These are phyloP conservation scores for Vombatus ursinus DNA, from an alignment of 2,113 vertebrate species.

Conservation along the genomic window DNA sequence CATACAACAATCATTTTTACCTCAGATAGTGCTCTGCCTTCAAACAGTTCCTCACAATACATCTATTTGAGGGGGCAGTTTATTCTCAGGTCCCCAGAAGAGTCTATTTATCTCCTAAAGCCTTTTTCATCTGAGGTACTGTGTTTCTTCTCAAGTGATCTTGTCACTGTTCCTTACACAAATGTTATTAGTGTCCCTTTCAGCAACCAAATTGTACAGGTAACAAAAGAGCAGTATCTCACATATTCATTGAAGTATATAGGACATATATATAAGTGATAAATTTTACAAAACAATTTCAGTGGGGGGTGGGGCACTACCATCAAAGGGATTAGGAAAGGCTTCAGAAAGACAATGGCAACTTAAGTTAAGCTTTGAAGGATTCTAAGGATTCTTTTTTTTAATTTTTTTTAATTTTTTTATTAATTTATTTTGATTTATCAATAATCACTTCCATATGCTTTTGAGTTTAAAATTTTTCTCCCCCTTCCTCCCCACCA, in stretches of 20 bases:
- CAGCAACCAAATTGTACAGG: background rate
- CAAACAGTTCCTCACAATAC: background rate
- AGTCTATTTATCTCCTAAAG: background rate
- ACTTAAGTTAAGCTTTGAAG: background rate
- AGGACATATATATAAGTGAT: background rate
- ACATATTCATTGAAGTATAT: background rate
- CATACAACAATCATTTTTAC: background rate
- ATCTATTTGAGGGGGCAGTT: background rate
- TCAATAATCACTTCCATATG: no score
- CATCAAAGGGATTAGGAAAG: background rate
- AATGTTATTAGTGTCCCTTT: background rate
- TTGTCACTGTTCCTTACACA: background rate
- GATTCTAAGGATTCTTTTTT: no score
- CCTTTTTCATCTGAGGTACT: background rate
- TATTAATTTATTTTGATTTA: no score
- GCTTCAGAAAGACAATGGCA: background rate
- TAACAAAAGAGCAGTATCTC: background rate
- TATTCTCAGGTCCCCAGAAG: background rate
- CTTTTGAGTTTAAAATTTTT: no score
- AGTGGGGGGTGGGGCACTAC: background rate
- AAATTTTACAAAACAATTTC: background rate
- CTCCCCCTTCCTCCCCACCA: no score
- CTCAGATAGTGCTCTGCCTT: background rate
- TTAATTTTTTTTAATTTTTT: no score
- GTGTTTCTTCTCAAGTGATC: background rate